phyloP scores from a whole-genome alignment of 1,140 invertebrate genomes.

The Brachystomella parvula region DNA sequence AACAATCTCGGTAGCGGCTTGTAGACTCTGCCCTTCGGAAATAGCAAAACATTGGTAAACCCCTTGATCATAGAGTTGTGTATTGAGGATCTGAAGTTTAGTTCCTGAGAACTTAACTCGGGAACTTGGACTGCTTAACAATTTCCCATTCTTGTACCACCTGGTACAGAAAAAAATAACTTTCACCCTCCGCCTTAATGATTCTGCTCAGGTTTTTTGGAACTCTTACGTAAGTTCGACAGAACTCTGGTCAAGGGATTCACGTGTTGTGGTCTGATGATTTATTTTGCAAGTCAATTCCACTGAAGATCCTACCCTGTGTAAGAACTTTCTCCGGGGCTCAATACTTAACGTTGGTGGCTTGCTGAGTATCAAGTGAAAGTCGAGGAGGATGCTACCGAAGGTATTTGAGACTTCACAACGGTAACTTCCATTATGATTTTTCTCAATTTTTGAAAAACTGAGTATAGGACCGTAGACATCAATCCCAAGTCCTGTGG shows the following conservation, averaged over 20 bases:
- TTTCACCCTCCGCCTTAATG: neutral
- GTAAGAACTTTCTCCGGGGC: conserved; percentile 49
- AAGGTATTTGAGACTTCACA: conserved; percentile 54
- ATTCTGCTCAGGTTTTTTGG: neutral
- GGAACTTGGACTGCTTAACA: conserved; percentile 49
- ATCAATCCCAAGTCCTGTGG: conserved; percentile 18
- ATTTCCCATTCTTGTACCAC: conserved; percentile 56
- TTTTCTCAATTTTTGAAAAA: conserved; percentile 21
- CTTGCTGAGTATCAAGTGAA: conserved; percentile 48
- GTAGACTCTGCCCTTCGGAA: conserved; percentile 59
- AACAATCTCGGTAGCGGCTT: conserved; percentile 61
- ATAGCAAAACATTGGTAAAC: conserved; percentile 76
- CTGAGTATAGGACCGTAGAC: conserved; percentile 26
- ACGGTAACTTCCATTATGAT: conserved; percentile 43
- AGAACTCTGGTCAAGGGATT: neutral
- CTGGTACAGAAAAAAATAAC: conserved; percentile 15
- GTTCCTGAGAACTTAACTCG: conserved; percentile 48
- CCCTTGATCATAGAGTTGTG: conserved; percentile 61
- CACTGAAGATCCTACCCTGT: conserved; percentile 50
- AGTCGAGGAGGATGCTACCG: conserved; percentile 52
- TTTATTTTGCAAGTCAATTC: conserved; percentile 49
- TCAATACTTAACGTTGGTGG: conserved; percentile 50
- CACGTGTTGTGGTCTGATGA: conserved; percentile 14
- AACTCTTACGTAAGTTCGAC: neutral
- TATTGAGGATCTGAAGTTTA: conserved; percentile 54